Evolutionary conservation across 1,140 invertebrate genomes (phyloP).

Genomic region (Cheumatopsyche charites): DNA sequence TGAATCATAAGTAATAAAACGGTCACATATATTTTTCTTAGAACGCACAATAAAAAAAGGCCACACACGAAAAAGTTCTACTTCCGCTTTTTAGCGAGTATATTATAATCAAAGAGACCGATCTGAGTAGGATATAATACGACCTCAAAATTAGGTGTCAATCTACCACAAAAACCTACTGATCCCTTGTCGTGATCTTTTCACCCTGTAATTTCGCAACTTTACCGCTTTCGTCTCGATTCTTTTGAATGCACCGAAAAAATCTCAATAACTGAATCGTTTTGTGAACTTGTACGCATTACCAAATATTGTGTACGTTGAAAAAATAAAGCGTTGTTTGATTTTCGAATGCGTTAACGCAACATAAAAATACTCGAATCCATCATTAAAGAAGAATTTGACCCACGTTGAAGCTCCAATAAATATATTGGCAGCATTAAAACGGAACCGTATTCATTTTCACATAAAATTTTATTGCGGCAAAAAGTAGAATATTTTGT

Average conservation of each 20-base stretch:
- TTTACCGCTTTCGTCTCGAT: background rate
- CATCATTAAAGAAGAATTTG: conserved; percentile 22
- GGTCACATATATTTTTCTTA: background rate
- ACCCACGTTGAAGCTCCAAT: conserved; percentile 18
- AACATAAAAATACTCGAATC: no score
- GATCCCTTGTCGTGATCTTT: conserved; percentile 13
- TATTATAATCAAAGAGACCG: conserved; percentile 13
- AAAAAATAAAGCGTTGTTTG: background rate
- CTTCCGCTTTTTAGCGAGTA: conserved; percentile 22
- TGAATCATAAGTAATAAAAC: no score
- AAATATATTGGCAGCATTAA: conserved; percentile 22
- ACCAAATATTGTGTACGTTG: background rate
- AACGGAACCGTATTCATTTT: conserved; percentile 24
- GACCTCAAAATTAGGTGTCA: conserved; percentile 34
- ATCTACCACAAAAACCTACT: conserved; percentile 8
- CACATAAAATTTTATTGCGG: conserved; percentile 24
- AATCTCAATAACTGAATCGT: no score
- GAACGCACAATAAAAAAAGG: background rate
- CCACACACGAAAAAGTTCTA: conserved; percentile 5
- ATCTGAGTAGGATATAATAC: conserved; percentile 6
- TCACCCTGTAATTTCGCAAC: conserved; percentile 14
- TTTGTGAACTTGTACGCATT: no score
- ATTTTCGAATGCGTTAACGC: no score
- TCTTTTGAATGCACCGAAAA: no score
- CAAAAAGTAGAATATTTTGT: conserved; percentile 21